Evolutionary conservation across 2,888 invertebrate genomes (phyloP).

Genomic region (Meganola albula): DNA sequence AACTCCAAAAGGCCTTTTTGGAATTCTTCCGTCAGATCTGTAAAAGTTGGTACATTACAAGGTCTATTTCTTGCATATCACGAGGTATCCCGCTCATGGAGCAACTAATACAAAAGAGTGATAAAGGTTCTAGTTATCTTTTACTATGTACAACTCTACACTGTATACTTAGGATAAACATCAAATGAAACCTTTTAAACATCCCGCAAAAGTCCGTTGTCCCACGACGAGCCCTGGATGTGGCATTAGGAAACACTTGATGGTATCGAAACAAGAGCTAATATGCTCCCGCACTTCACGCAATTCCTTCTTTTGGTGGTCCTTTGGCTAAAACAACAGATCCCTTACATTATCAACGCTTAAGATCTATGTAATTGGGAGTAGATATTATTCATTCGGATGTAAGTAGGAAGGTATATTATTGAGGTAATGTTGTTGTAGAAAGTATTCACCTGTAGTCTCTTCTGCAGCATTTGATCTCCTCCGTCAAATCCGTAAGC

Average conservation of each 20-base stretch:
- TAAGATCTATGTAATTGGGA: too few relatives aligned
- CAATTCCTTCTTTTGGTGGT: constrained; percentile 93
- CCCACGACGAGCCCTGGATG: constrained; percentile 97
- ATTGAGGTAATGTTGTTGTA: too few relatives aligned
- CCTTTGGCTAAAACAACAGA: constrained; percentile 73
- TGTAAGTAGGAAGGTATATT: too few relatives aligned
- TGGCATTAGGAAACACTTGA: constrained; percentile 98
- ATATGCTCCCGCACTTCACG: constrained; percentile 94
- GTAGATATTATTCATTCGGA: too few relatives aligned
- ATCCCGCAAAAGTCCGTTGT: constrained; percentile 94
- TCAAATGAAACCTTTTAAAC: constrained; percentile 60
- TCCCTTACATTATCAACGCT: too few relatives aligned
- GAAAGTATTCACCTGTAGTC: constrained; percentile 81
- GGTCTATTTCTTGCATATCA: neutral
- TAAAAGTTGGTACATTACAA: constrained; percentile 24
- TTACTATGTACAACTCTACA: neutral
- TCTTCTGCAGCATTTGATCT: constrained; percentile 85
- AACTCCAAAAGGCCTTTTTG: constrained; percentile 87
- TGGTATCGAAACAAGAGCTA: constrained; percentile 92
- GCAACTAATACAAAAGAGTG: neutral
- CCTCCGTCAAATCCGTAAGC: constrained; percentile 94
- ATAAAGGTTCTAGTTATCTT: neutral
- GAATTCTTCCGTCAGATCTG: constrained; percentile 95
- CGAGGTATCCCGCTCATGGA: neutral
- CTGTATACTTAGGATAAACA: neutral